phyloP scores from a whole-genome alignment of 2,113 vertebrate genomes.

The Emydocephalus ijimae region DNA sequence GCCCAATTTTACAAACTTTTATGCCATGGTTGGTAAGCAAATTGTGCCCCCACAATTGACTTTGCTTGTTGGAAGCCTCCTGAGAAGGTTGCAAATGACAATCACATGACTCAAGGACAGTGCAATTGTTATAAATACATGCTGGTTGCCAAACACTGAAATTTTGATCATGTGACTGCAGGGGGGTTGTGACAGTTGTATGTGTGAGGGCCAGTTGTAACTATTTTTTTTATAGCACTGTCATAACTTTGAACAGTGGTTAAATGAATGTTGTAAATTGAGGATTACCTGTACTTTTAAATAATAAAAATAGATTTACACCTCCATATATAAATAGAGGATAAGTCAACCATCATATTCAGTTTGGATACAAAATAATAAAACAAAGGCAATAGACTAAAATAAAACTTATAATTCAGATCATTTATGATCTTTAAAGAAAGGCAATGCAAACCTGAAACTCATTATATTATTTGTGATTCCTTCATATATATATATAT shows the following conservation, averaged over 20 bases:
- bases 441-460: not conserved
- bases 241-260: not conserved
- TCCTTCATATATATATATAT: not conserved
- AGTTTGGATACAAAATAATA: not conserved
- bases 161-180: not conserved
- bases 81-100: too few species aligned
- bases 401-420: constrained; percentile 16
- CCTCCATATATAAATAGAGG: not conserved
- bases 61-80: too few species aligned
- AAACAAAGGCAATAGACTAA: constrained; percentile 6
- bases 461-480: constrained; percentile 9
- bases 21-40: not conserved
- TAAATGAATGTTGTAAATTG: not conserved
- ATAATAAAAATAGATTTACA: not conserved
- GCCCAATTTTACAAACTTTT: not conserved
- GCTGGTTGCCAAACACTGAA: not conserved
- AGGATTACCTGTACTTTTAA: not conserved
- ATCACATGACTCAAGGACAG: too few species aligned
- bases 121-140: too few species aligned
- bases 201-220: too few species aligned
- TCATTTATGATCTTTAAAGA: not conserved
- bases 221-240: not conserved
- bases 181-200: not conserved
- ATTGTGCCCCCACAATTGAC: not conserved
- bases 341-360: not conserved